These are phyloP conservation scores for Petrocephalus zakoni DNA, from an alignment of 2,113 vertebrate genomes.

Conservation along the genomic window DNA sequence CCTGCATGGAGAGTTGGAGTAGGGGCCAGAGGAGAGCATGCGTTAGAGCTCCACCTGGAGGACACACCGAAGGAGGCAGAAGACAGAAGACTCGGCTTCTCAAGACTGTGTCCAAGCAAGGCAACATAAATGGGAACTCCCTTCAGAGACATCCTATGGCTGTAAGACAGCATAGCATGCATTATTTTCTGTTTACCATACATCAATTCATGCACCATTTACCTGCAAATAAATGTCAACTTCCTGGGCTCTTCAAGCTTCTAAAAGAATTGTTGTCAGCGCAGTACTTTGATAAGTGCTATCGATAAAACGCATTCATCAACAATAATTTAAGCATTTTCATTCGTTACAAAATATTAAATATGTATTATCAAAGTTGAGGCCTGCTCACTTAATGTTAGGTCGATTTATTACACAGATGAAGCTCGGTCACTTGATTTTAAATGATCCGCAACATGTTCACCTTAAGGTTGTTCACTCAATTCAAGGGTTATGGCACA, in stretches of 20 bases:
- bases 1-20: constrained; percentile 52
- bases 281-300: background rate
- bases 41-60: background rate
- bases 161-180: background rate
- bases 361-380: background rate
- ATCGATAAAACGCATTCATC: background rate
- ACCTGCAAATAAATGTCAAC: background rate
- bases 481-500: background rate
- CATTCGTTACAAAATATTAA: constrained; percentile 7
- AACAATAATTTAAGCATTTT: background rate
- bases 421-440: background rate
- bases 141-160: background rate
- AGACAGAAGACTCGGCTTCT: background rate
- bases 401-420: background rate
- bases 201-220: background rate
- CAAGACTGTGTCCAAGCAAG: background rate
- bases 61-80: background rate
- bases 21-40: background rate
- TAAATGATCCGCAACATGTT: background rate
- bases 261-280: background rate
- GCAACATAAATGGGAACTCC: background rate
- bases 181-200: background rate
- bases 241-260: background rate
- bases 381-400: background rate
- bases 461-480: background rate